These are phyloP conservation scores for Escarpia spicata DNA, from an alignment of 2,888 invertebrate genomes.

Conservation along the genomic window DNA sequence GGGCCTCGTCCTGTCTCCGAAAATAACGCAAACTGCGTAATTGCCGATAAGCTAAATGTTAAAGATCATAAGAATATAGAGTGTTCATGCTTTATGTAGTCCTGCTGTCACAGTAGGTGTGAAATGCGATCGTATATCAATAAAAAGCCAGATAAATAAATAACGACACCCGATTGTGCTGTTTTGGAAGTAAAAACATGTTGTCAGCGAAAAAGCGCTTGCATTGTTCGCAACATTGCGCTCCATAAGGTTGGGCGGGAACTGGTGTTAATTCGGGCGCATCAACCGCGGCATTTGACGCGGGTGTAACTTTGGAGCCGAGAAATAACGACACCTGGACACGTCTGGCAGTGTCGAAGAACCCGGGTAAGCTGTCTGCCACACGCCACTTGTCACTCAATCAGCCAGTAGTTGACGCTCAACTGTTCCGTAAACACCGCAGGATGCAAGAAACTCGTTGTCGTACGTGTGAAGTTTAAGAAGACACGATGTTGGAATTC, in stretches of 20 bases:
- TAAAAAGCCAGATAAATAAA: background rate
- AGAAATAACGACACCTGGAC: background rate
- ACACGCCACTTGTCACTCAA: background rate
- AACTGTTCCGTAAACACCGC: background rate
- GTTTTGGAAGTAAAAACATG: background rate
- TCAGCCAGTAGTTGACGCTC: background rate
- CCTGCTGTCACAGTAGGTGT: background rate
- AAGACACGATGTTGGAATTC: background rate
- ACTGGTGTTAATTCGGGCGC: background rate
- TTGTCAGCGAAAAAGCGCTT: background rate
- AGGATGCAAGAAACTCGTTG: background rate
- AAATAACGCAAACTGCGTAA: background rate
- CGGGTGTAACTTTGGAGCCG: background rate
- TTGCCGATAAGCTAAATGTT: constrained; percentile 5
- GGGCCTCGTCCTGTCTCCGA: background rate
- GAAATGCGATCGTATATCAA: background rate
- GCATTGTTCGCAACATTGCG: background rate
- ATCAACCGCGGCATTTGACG: background rate
- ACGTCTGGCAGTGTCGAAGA: background rate
- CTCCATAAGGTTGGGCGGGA: background rate
- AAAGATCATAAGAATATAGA: background rate
- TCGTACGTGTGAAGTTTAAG: background rate
- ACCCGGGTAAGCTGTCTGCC: background rate
- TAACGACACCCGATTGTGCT: background rate
- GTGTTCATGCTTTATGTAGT: background rate